Evolutionary conservation across 2,888 invertebrate species (phyloP), one percentile per base, ranked within the genome.

Genomic region (Zhengitettix transpicula): DNA sequence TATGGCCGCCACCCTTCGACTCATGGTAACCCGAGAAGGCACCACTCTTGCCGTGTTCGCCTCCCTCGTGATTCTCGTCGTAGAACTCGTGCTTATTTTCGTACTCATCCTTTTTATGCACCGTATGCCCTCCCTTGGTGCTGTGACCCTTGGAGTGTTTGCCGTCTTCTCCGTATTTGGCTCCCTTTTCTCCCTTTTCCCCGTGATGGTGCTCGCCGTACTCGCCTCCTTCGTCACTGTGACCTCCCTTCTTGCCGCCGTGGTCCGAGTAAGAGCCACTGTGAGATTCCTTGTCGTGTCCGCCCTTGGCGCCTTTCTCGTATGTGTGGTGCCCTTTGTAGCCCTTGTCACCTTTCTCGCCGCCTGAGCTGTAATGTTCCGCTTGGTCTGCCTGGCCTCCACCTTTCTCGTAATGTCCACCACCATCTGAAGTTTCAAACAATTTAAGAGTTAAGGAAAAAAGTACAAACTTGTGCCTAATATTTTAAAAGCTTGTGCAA

Each of bases 41-140:
- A 0, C 83, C 84, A 60, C 82, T 79, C 63, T 83, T 83, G 66
- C 83, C 84, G 54, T 78, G 76, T 42, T 81, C 83, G 0, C 76
- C 81, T 2, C 81, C 82, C 64, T 85, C 84, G 40, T 84, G 80
- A 61, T 81, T 81, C 69, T 86, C 86, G 68, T 87, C 86, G 67
- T 83, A 86, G 74, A 86, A 87, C 68, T 85, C 85, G 41, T 84
- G 81, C 61, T 83, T 84, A 69, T 86, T 85, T 67, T 85, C 82
- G 68, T 81, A 86, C 67, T 85, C 86, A 65, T 87, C 85, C 67
- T 84, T 85, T 67, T 85, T 85, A 69, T 83, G 83, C 55, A 86
- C 77, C 67, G 82, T 83, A 68, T 86, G 86, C 67, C 82, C 82
- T 2, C 86, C 86, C 69, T 85, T 84, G 0, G 85, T 85, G 69